A percentile compares a stretch with the other conserved stretches of the same genome.
Evolutionary conservation across 1,140 invertebrate genomes (phyloP).

Genomic region (Meloidogyne hapla): DNA sequence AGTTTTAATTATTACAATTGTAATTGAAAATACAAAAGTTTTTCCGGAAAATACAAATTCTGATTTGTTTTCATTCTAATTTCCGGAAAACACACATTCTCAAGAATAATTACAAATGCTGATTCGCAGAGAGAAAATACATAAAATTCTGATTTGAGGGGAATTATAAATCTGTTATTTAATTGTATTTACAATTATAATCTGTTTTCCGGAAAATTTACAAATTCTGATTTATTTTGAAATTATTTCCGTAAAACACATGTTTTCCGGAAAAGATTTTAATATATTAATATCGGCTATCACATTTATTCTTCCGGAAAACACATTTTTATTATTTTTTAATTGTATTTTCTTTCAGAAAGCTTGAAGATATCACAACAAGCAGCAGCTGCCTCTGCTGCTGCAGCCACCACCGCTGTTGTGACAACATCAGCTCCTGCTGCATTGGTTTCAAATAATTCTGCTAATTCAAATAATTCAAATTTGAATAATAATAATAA

Average conservation of each 20-base stretch:
- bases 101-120: no score
- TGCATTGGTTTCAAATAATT: background rate
- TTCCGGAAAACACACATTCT: slow-evolving; percentile 7
- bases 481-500: background rate
- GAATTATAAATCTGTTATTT: no score
- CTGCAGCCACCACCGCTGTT: background rate
- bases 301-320: background rate
- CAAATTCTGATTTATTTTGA: slow-evolving; percentile 5
- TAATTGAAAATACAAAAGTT: no score
- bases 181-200: no score
- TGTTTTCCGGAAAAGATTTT: no score
- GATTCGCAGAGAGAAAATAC: no score
- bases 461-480: background rate
- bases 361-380: slow-evolving; percentile 34
- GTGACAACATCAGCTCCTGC: background rate
- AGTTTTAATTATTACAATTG: background rate
- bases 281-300: no score
- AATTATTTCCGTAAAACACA: no score
- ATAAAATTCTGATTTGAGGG: no score
- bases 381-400: background rate
- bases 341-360: slow-evolving; percentile 36
- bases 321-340: background rate
- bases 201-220: no score
- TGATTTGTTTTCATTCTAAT: background rate
- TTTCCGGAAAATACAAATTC: background rate